Percentiles rank a stretch among this genome's conserved stretches.
Conservation (phyloP, 2,113 vertebrate genomes). For the Argyrosomus japonicus region DNA sequence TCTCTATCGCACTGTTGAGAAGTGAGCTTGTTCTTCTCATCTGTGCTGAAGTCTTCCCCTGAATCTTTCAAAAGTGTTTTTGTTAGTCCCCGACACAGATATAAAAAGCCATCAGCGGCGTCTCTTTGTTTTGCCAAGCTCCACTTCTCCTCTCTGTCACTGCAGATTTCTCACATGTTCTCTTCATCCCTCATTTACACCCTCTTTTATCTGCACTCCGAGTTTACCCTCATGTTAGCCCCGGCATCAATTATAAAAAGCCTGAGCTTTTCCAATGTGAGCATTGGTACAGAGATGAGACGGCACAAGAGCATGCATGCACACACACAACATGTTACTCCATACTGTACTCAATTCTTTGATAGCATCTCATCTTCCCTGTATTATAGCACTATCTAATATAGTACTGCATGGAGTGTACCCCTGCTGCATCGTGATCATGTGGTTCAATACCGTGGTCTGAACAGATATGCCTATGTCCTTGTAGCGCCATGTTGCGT, state of each 20-base stretch:
- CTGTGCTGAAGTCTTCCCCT: not conserved
- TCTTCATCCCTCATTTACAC: slow-evolving; percentile 14
- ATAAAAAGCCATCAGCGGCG: slow-evolving; percentile 44
- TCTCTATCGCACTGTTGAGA: slow-evolving; percentile 5
- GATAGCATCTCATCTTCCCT: slow-evolving; percentile 10
- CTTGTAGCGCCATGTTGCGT: not conserved
- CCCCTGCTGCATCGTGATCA: slow-evolving; percentile 28
- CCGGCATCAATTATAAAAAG: slow-evolving; percentile 52
- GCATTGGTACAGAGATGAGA: slow-evolving; percentile 16
- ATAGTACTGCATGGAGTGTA: not conserved
- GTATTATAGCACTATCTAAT: not conserved
- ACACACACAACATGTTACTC: slow-evolving; percentile 10
- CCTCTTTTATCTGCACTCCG: slow-evolving; percentile 26
- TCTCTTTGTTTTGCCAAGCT: slow-evolving; percentile 50
- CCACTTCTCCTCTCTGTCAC: slow-evolving; percentile 38
- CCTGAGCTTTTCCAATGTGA: slow-evolving; percentile 37
- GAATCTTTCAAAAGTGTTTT: slow-evolving; percentile 53
- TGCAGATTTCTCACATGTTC: slow-evolving; percentile 28
- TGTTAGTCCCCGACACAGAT: slow-evolving; percentile 28
- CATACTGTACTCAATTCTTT: slow-evolving; percentile 9
- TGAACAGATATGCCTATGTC: not conserved
- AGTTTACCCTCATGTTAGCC: slow-evolving; percentile 46
- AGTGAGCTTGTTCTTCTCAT: slow-evolving; percentile 25
- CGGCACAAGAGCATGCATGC: not conserved
- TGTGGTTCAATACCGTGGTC: slow-evolving; percentile 12